Percentiles rank a stretch among this genome's conserved stretches.
Evolutionary conservation across 2,113 vertebrate species (phyloP).

Genomic region (Chlamydotis undulata): DNA sequence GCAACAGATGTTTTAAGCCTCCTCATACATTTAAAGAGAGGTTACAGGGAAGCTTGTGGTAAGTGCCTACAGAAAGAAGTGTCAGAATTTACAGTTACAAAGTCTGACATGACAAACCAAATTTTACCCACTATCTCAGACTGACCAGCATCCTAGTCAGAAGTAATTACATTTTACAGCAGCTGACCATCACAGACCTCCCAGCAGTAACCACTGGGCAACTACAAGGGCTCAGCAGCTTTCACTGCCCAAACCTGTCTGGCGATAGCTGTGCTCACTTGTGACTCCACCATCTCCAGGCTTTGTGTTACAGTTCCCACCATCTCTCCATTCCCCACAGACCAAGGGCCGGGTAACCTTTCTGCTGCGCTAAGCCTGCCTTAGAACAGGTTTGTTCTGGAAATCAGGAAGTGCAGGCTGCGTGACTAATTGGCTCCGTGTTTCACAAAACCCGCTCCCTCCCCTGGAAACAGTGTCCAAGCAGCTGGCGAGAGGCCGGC

Average conservation of each 20-base stretch:
- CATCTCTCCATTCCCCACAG: accelerated
- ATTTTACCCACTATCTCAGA: background rate
- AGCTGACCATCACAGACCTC: background rate
- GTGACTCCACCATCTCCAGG: accelerated
- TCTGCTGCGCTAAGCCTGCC: background rate
- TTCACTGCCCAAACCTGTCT: background rate
- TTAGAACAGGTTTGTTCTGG: background rate
- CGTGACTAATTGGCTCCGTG: background rate
- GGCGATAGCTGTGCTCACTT: accelerated
- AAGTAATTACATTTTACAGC: background rate
- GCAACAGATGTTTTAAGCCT: background rate
- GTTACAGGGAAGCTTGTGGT: background rate
- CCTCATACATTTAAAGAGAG: background rate
- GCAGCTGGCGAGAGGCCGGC: accelerated
- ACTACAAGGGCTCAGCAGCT: background rate
- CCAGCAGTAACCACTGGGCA: background rate
- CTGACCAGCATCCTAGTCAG: background rate
- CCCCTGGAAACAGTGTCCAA: background rate
- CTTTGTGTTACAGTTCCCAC: background rate
- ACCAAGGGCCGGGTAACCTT: background rate
- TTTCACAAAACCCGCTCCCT: background rate
- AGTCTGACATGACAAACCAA: background rate
- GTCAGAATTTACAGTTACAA: background rate
- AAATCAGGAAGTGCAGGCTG: background rate
- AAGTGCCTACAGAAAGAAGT: background rate